Evolutionary conservation across 2,113 vertebrate genomes (phyloP), one percentile per base, ranked within the genome.

Genomic region (Choloepus hoffmanni): DNA sequence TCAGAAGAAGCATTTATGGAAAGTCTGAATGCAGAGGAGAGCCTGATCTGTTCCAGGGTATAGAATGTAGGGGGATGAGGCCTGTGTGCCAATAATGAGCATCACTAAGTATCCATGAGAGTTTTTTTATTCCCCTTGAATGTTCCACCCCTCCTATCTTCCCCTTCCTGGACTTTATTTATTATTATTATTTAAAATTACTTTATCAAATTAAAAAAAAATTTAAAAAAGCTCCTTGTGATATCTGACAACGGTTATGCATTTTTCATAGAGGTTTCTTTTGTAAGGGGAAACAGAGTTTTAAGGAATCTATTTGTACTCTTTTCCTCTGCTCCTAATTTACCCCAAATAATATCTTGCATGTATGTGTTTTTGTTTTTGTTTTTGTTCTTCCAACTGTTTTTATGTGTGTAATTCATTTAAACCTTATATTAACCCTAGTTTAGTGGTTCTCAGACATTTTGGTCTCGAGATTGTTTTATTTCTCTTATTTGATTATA

Each of bases 321-420:
- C 55, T 43, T 0, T 28, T 28, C 14, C 60, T 53, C 62, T 67
- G 45, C 62, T 40, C 7, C 67, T 53, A 0, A 86, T 60, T 16
- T 19, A 19, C 65, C n/a, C 55, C 5, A 24, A n/a, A 18, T 24
- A 4, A 21, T 16, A 19, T 0, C 30, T 73, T 36, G 19, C 0
- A 0, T 45, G 3, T 8, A 0, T 16, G 11, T 55, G 11, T 55
- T 28, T 2, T 70, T 53, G 13, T 53, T 14, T 14, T 53, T 12
- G 50, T 5, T 24, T 45, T 58, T 77, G 45, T 78, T 70, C 21
- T 48, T 45, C 55, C 30, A 23, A 50, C 36, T 16, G 28, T 30
- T 55, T 45, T 85, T 36, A 23, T 62, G 7, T 11, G 5, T 5
- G 0, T 30, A 43, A 3, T 62, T 50, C 55, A 16, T 60, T 33